phyloP scores from a whole-genome alignment of 2,888 invertebrate genomes.

The Dromius quadrimaculatus region DNA sequence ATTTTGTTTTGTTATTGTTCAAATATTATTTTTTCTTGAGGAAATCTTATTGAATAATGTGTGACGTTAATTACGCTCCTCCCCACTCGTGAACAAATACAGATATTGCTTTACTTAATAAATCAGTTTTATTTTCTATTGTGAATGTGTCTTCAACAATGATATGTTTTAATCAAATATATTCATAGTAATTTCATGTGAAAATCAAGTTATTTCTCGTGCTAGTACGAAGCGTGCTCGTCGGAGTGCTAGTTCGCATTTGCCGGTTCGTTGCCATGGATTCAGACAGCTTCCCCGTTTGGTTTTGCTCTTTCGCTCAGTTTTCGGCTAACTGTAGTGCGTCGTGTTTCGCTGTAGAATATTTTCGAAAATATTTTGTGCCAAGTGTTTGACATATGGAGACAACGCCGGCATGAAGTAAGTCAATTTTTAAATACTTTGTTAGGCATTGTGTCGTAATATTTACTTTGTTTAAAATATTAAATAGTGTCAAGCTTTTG shows the following conservation, averaged over 20 bases:
- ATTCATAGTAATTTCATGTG: not conserved
- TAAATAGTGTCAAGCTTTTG: not conserved
- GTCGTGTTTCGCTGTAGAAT: constrained; percentile 39
- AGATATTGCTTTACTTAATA: no score
- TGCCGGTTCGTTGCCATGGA: constrained; percentile 47
- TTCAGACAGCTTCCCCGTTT: constrained; percentile 46
- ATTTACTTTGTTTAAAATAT: not conserved
- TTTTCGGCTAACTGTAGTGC: constrained; percentile 46
- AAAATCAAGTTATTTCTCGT: not conserved
- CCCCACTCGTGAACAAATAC: no score
- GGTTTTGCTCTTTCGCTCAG: constrained; percentile 34
- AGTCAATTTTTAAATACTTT: constrained; percentile 16
- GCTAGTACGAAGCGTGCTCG: not conserved
- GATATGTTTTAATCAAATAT: no score
- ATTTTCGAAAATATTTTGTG: constrained; percentile 43
- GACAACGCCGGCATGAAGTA: constrained; percentile 37
- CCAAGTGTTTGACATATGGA: constrained; percentile 41
- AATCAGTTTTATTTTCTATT: no score
- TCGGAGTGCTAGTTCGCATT: constrained; percentile 32
- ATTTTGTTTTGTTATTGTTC: no score
- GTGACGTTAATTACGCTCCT: no score
- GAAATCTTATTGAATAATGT: no score
- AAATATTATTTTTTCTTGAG: no score
- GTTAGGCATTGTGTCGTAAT: not conserved
- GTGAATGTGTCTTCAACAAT: no score